A percentile compares a stretch with the other conserved stretches of the same genome.
These are phyloP conservation scores for Zoanthus solanderi DNA, from an alignment of 92 coral and sea anemone genomes.

Conservation along the genomic window DNA sequence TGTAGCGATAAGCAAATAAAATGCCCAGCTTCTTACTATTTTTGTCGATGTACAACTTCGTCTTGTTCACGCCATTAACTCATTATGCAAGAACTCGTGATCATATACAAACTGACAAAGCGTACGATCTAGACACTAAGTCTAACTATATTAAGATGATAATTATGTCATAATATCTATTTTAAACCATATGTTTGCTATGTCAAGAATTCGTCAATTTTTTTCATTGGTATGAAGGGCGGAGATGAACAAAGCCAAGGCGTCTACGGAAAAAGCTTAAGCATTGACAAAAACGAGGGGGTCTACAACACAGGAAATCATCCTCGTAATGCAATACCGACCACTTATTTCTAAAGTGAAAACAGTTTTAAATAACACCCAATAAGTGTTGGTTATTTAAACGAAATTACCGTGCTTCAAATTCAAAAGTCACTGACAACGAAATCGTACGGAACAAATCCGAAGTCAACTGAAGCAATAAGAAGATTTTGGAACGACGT, in stretches of 20 bases:
- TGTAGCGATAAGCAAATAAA: neutral
- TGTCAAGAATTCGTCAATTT: conserved; percentile 12
- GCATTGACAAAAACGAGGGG: conserved; percentile 21
- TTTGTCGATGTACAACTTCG: neutral
- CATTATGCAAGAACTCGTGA: neutral
- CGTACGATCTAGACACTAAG: neutral
- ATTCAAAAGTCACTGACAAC: conserved; percentile 3
- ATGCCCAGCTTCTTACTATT: neutral
- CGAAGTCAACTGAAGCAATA: neutral
- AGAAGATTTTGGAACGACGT: neutral
- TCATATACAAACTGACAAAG: neutral
- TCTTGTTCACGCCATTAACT: neutral
- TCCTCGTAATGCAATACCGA: conserved; percentile 26
- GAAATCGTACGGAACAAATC: neutral
- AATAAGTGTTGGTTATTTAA: conserved; percentile 8
- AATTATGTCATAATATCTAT: neutral
- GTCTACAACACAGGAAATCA: conserved; percentile 5
- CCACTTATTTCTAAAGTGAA: conserved; percentile 15
- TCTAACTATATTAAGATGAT: neutral
- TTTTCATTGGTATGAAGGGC: conserved; percentile 9
- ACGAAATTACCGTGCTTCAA: neutral
- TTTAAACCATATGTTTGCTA: neutral
- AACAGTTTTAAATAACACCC: conserved; percentile 19
- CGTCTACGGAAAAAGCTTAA: conserved; percentile 27
- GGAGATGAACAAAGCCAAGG: neutral